A percentile compares a stretch with the other conserved stretches of the same genome.
Conservation (phyloP, 2,113 vertebrate species). For the Boleophthalmus pectinirostris region DNA sequence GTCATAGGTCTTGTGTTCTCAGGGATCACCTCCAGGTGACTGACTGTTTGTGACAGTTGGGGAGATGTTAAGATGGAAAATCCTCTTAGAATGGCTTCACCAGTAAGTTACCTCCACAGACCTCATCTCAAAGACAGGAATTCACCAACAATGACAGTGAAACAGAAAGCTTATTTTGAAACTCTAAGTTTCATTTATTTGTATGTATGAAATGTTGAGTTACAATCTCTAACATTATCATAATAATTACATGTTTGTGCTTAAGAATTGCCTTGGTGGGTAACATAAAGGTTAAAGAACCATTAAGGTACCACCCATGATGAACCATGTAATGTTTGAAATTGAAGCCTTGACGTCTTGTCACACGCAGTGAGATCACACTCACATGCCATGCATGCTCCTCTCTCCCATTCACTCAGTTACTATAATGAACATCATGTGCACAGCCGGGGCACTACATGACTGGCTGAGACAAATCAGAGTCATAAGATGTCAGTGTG, state of each 20-base stretch:
- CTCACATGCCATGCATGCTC: constrained; percentile 15
- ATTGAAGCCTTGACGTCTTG: constrained; percentile 12
- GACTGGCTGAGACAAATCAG: constrained; percentile 46
- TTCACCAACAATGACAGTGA: not conserved
- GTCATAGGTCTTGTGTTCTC: not conserved
- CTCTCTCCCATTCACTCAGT: constrained; percentile 30
- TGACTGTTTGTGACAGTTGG: constrained; percentile 63
- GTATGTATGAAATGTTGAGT: not conserved
- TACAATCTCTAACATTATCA: not conserved
- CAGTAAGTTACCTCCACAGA: constrained; percentile 12
- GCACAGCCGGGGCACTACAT: constrained; percentile 40
- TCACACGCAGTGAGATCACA: constrained; percentile 27
- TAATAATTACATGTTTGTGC: not conserved
- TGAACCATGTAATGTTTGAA: not conserved
- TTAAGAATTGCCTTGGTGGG: too few species aligned
- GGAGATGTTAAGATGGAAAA: constrained; percentile 67
- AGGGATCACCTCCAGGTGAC: constrained; percentile 65
- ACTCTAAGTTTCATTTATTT: not conserved
- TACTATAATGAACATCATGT: constrained; percentile 54
- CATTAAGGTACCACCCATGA: not conserved
- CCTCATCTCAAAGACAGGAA: constrained; percentile 18
- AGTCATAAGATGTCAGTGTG: constrained; percentile 47
- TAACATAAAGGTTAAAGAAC: not conserved
- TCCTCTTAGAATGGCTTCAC: constrained; percentile 56
- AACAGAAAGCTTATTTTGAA: not conserved